phyloP scores from a whole-genome alignment of 2,113 vertebrate genomes.

The Panthera uncia region DNA sequence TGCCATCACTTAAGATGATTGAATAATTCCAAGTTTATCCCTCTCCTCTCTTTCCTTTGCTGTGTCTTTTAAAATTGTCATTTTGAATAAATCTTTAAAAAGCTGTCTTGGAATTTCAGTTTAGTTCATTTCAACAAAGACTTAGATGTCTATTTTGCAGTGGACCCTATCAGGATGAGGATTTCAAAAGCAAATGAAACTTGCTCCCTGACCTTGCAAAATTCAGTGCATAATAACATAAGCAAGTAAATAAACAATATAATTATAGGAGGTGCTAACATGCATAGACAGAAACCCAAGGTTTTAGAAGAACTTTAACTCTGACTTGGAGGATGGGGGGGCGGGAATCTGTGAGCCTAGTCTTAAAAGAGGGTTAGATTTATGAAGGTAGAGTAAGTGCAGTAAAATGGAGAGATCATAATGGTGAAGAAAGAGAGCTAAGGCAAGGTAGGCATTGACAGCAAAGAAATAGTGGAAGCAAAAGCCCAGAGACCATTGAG shows the following conservation, averaged over 20 bases:
- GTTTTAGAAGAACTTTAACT: not conserved
- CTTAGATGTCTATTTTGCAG: not conserved
- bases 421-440: not conserved
- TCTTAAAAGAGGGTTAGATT: not conserved
- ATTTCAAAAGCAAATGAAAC: not conserved
- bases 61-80: not conserved
- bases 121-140: not conserved
- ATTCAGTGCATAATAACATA: not conserved
- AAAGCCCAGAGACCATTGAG: not conserved
- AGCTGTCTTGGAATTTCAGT: not conserved
- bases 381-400: not conserved
- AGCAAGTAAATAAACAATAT: not conserved
- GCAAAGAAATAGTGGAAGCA: not conserved
- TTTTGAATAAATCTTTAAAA: constrained; percentile 1
- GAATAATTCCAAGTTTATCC: not conserved
- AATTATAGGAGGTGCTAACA: not conserved
- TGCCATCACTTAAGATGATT: not conserved
- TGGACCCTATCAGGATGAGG: not conserved
- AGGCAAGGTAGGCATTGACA: not conserved
- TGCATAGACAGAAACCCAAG: not conserved
- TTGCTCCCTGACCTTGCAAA: not conserved
- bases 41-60: not conserved
- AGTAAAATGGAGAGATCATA: not conserved
- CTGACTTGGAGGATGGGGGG: not conserved
- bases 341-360: not conserved